A percentile compares a stretch with the other conserved stretches of the same genome.
These are phyloP conservation scores for Pachycephus smyrnensis DNA, from an alignment of 2,888 invertebrate species.

Conservation along the genomic window DNA sequence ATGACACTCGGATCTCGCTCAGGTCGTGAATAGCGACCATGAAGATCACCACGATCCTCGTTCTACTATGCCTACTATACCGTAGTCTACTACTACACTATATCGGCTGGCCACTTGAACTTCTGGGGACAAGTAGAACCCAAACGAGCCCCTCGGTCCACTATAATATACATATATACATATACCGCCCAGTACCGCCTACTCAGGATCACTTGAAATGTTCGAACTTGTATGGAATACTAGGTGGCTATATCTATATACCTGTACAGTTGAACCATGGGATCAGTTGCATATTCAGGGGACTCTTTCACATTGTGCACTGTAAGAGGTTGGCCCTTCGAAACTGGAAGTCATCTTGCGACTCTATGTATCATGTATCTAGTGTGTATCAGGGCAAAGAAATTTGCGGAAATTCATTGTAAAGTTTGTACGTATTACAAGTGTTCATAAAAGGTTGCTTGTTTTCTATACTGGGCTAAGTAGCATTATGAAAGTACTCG, in stretches of 20 bases:
- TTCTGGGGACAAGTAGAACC: constrained; percentile 48
- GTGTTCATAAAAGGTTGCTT: neutral
- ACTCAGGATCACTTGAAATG: constrained; percentile 37
- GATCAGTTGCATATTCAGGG: neutral
- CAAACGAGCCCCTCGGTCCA: constrained; percentile 45
- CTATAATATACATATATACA: constrained; percentile 18
- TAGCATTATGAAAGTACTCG: neutral
- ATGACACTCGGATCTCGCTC: constrained; percentile 41
- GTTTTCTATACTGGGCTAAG: neutral
- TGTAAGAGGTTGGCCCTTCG: neutral
- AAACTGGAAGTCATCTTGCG: neutral
- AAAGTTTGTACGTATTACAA: neutral
- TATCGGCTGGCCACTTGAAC: constrained; percentile 4
- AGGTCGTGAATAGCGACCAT: constrained; percentile 36
- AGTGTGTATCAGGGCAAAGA: neutral
- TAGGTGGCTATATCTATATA: neutral
- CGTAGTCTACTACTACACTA: neutral
- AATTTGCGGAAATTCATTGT: neutral
- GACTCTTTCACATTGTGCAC: neutral
- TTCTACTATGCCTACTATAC: neutral
- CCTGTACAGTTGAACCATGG: neutral
- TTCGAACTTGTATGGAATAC: constrained; percentile 25
- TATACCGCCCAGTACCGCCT: constrained; percentile 25
- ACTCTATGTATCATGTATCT: neutral
- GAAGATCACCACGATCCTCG: constrained; percentile 22